Evolutionary conservation across 1,140 invertebrate genomes (phyloP).

Genomic region (Cotesia typhae): DNA sequence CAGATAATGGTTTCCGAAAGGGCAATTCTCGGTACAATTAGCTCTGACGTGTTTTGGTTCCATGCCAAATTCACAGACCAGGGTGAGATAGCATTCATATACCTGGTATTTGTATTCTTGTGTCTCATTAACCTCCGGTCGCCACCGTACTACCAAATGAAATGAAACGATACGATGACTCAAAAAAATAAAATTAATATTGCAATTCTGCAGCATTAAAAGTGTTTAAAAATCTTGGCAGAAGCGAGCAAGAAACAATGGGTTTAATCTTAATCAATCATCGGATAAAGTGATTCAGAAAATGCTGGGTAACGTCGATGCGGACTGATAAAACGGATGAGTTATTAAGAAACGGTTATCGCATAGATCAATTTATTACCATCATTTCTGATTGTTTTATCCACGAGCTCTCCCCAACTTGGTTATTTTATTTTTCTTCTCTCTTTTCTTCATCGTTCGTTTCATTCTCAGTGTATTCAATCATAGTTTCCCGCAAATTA

Average conservation of each 20-base stretch:
- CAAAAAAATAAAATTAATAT: too few species aligned
- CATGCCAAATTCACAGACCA: slow-evolving; percentile 49
- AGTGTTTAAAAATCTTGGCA: too few species aligned
- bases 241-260: background rate
- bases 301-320: too few species aligned
- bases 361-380: slow-evolving; percentile 4
- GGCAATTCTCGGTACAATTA: slow-evolving; percentile 61
- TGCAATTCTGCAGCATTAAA: too few species aligned
- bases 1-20: slow-evolving; percentile 60
- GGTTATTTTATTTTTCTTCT: background rate
- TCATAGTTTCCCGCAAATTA: background rate
- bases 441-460: background rate
- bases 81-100: background rate
- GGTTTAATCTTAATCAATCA: background rate
- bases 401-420: background rate
- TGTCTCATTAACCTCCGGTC: background rate
- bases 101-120: slow-evolving; percentile 11
- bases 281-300: slow-evolving; percentile 1
- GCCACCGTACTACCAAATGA: too few species aligned
- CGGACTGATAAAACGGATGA: background rate
- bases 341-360: slow-evolving; percentile 2
- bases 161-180: too few species aligned
- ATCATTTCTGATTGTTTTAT: background rate
- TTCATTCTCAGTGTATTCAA: background rate
- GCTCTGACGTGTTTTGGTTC: slow-evolving; percentile 52